Percentiles rank a stretch among this genome's conserved stretches.
These are phyloP conservation scores for Thunnus maccoyii DNA, from an alignment of 2,113 vertebrate genomes.

Conservation along the genomic window DNA sequence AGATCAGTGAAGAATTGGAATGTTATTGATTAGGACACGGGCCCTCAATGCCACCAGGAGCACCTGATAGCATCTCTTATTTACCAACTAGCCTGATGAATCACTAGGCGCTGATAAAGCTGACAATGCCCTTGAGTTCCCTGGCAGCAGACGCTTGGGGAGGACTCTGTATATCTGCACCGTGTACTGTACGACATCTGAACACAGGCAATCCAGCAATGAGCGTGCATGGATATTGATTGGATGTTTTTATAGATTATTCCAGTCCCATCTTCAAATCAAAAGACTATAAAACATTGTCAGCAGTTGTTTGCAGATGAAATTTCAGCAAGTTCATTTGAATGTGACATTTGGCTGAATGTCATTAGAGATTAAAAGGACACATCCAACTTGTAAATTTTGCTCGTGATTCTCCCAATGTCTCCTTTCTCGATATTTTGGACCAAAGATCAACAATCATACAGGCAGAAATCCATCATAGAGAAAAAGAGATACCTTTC, in stretches of 20 bases:
- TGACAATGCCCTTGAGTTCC: constrained; percentile 81
- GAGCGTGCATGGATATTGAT: constrained; percentile 47
- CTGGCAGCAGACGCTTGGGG: constrained; percentile 24
- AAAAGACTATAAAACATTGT: neutral
- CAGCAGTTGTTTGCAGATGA: constrained; percentile 41
- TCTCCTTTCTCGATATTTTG: constrained; percentile 2
- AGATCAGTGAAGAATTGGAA: constrained; percentile 85
- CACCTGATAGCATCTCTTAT: constrained; percentile 86
- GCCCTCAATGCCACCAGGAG: constrained; percentile 79
- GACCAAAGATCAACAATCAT: neutral
- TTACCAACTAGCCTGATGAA: constrained; percentile 82
- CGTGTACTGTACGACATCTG: constrained; percentile 19
- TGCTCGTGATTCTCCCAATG: neutral
- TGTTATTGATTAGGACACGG: constrained; percentile 85
- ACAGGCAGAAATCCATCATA: constrained; percentile 18
- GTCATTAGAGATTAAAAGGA: constrained; percentile 10
- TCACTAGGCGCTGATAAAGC: constrained; percentile 74
- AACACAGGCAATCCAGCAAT: constrained; percentile 34
- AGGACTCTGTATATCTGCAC: constrained; percentile 39
- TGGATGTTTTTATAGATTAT: constrained; percentile 61
- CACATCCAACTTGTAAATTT: neutral
- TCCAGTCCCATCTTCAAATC: constrained; percentile 32
- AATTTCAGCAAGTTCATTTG: constrained; percentile 50
- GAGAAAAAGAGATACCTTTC: constrained; percentile 20
- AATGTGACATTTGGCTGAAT: constrained; percentile 30